Conservation (phyloP, 2,888 invertebrate species). For the Zaprionus bogoriensis region DNA sequence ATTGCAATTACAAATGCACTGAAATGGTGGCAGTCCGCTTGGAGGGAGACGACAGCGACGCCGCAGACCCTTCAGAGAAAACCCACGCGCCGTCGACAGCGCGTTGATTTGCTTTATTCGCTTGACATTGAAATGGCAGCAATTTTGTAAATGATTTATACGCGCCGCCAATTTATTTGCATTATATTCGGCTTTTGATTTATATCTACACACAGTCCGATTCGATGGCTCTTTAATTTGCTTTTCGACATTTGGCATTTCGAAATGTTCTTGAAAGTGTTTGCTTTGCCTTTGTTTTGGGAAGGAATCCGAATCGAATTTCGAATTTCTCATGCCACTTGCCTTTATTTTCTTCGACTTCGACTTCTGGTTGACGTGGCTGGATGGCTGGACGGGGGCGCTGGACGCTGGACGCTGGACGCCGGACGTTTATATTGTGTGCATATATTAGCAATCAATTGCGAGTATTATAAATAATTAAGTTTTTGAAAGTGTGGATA, state of each 20-base stretch:
- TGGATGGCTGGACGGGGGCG: too few species aligned
- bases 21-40: conserved; percentile 42
- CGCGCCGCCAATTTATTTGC: conserved; percentile 25
- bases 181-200: conserved; percentile 29
- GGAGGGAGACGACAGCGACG: neutral
- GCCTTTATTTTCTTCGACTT: conserved; percentile 44
- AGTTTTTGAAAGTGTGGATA: conserved; percentile 49
- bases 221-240: conserved; percentile 8
- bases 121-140: conserved; percentile 52
- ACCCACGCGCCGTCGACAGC: conserved; percentile 51
- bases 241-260: conserved; percentile 48
- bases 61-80: conserved; percentile 46
- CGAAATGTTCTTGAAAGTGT: conserved; percentile 11
- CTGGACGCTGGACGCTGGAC: too few species aligned
- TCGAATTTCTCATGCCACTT: conserved; percentile 51
- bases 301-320: too few species aligned
- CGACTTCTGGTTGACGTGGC: conserved; percentile 66
- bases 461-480: conserved; percentile 49
- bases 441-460: conserved; percentile 59
- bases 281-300: conserved; percentile 9
- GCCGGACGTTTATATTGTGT: conserved; percentile 31
- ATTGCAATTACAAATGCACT: conserved; percentile 48
- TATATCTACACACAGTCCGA: conserved; percentile 24
- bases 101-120: conserved; percentile 30
- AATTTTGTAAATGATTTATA: conserved; percentile 39